Conservation (phyloP, 2,113 vertebrate genomes). For the Corythoichthys intestinalis region DNA sequence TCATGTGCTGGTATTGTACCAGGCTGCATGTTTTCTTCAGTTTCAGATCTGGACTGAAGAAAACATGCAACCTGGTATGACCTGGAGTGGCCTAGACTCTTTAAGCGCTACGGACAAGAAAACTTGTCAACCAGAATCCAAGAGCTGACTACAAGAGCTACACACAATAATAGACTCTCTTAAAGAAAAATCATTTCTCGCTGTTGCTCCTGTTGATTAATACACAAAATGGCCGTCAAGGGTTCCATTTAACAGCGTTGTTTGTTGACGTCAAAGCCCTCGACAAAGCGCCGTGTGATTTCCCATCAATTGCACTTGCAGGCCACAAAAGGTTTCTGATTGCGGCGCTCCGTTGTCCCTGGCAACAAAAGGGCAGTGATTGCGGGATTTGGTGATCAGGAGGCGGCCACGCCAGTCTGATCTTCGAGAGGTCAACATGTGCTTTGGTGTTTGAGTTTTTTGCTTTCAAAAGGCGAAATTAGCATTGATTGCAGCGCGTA, state of each 20-base stretch:
- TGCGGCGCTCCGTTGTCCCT: slow-evolving; percentile 20
- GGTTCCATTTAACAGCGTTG: slow-evolving; percentile 26
- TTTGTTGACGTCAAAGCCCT: slow-evolving; percentile 16
- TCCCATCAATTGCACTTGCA: slow-evolving; percentile 47
- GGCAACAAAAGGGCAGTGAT: slow-evolving; percentile 42
- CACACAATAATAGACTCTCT: background rate
- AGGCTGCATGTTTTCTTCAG: background rate
- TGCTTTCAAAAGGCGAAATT: background rate
- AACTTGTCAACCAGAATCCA: too few species aligned
- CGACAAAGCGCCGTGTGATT: slow-evolving; percentile 47
- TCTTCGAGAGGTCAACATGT: background rate
- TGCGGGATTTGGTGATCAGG: slow-evolving; percentile 33
- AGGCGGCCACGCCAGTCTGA: background rate
- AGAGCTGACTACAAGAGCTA: too few species aligned
- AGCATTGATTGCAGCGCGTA: background rate
- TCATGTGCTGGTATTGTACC: background rate
- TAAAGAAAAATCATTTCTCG: background rate
- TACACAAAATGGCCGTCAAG: slow-evolving; percentile 15
- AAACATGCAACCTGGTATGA: too few species aligned
- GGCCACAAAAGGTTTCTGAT: slow-evolving; percentile 52
- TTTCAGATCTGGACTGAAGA: background rate
- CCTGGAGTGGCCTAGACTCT: background rate
- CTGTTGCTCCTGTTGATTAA: slow-evolving; percentile 31
- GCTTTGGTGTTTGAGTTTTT: slow-evolving; percentile 1
- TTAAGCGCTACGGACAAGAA: background rate